These are phyloP conservation scores for Regulus satrapa DNA, from an alignment of 2,113 vertebrate genomes.

Conservation along the genomic window DNA sequence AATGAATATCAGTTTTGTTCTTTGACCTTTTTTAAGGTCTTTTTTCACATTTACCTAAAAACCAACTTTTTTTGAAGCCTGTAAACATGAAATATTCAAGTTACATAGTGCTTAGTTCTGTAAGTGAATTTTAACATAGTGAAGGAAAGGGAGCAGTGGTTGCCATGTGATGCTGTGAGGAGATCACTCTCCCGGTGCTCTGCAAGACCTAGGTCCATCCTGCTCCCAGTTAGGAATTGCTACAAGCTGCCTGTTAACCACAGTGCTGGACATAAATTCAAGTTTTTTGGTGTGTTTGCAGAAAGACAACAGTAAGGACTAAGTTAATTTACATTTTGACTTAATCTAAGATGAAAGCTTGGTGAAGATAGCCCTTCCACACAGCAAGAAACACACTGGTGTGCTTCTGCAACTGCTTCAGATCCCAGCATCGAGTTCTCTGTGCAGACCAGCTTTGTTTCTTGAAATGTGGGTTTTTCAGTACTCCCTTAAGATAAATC, in stretches of 20 bases:
- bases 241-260: neutral
- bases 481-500: neutral
- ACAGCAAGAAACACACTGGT: neutral
- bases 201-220: neutral
- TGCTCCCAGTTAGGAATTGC: neutral
- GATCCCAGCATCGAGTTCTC: neutral
- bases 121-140: neutral
- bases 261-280: neutral
- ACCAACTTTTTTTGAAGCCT: neutral
- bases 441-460: neutral
- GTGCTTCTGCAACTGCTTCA: neutral
- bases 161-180: neutral
- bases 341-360: neutral
- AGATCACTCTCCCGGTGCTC: accelerated
- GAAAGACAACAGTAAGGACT: neutral
- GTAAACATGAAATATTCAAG: neutral
- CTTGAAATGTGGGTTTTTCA: neutral
- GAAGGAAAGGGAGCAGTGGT: neutral
- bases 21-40: neutral
- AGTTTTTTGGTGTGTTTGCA: neutral
- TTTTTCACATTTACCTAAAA: neutral
- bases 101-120: neutral
- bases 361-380: neutral
- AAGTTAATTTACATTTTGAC: neutral
- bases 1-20: neutral